phyloP scores from a whole-genome alignment of 2,113 vertebrate genomes.

The Lophochroa leadbeateri region DNA sequence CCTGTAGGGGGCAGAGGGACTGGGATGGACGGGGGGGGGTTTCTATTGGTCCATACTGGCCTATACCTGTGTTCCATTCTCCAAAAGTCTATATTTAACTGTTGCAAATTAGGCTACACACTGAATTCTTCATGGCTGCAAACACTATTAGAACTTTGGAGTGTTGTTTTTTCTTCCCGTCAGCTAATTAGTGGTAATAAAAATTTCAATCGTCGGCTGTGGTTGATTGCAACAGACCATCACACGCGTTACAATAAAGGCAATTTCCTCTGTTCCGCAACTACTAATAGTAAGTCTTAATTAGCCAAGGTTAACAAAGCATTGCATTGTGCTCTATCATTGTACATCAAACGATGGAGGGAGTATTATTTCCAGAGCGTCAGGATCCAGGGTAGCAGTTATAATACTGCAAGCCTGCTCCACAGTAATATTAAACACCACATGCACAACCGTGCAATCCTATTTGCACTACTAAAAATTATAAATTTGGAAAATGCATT shows the following conservation, averaged over 20 bases:
- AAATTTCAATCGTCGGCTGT: slow-evolving; percentile 56
- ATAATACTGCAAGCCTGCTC: neutral
- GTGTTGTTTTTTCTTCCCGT: slow-evolving; percentile 16
- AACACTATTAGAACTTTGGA: slow-evolving; percentile 28
- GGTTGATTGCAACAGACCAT: slow-evolving; percentile 59
- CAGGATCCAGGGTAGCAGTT: neutral
- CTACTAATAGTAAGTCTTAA: slow-evolving; percentile 42
- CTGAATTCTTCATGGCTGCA: slow-evolving; percentile 35
- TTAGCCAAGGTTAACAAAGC: slow-evolving; percentile 50
- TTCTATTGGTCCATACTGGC: no score
- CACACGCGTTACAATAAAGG: slow-evolving; percentile 29
- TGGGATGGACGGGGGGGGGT: no score
- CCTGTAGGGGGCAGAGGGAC: no score
- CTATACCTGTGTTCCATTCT: slow-evolving; percentile 5
- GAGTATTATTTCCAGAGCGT: neutral
- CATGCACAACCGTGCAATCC: neutral
- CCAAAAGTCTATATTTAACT: slow-evolving; percentile 55
- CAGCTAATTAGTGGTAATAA: slow-evolving; percentile 57
- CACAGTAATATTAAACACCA: neutral
- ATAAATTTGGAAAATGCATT: slow-evolving; percentile 31
- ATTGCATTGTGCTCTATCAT: slow-evolving; percentile 37
- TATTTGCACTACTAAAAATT: slow-evolving; percentile 16
- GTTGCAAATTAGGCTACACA: slow-evolving; percentile 47
- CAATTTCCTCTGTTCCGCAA: slow-evolving; percentile 43
- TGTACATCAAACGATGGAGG: neutral